Percentiles rank a stretch among this genome's conserved stretches.
Conservation (phyloP, 1,140 invertebrate genomes). For the Trichonephila inaurata region DNA sequence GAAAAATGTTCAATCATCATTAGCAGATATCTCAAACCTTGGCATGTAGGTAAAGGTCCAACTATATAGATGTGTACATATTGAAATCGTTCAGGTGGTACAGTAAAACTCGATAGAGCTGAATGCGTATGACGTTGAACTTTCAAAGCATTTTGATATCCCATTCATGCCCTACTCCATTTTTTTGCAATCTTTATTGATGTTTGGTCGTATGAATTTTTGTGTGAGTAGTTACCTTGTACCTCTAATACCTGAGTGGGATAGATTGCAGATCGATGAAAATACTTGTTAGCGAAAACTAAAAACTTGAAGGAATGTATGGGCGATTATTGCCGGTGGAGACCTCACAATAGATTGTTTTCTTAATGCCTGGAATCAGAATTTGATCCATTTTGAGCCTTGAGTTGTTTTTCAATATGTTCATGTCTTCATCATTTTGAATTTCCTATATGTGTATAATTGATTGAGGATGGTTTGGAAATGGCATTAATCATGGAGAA, state of each 20-base stretch:
- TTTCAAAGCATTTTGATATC: constrained; percentile 71
- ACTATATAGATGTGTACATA: neutral
- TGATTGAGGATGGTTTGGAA: neutral
- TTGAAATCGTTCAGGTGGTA: neutral
- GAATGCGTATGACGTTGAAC: constrained; percentile 64
- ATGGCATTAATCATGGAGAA: constrained; percentile 65
- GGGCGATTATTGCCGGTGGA: constrained; percentile 6
- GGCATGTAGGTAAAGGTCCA: neutral
- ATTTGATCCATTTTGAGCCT: constrained; percentile 33
- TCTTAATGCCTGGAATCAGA: constrained; percentile 1
- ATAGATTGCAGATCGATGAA: constrained; percentile 2
- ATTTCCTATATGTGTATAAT: neutral
- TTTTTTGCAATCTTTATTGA: constrained; percentile 31
- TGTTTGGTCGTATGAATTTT: constrained; percentile 55
- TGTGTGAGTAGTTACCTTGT: constrained; percentile 54
- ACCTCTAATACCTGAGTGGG: constrained; percentile 36
- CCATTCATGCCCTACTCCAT: constrained; percentile 13
- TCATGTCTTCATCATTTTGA: constrained; percentile 30
- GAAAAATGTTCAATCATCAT: neutral
- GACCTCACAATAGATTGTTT: constrained; percentile 25
- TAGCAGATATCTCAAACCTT: neutral
- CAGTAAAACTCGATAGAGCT: constrained; percentile 47
- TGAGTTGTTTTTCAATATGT: constrained; percentile 9
- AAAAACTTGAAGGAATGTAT: constrained; percentile 16
- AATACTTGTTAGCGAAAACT: constrained; percentile 4